A percentile compares a stretch with the other conserved stretches of the same genome.
phyloP scores from a whole-genome alignment of 2,113 vertebrate genomes.

The Gasterosteus aculeatus region DNA sequence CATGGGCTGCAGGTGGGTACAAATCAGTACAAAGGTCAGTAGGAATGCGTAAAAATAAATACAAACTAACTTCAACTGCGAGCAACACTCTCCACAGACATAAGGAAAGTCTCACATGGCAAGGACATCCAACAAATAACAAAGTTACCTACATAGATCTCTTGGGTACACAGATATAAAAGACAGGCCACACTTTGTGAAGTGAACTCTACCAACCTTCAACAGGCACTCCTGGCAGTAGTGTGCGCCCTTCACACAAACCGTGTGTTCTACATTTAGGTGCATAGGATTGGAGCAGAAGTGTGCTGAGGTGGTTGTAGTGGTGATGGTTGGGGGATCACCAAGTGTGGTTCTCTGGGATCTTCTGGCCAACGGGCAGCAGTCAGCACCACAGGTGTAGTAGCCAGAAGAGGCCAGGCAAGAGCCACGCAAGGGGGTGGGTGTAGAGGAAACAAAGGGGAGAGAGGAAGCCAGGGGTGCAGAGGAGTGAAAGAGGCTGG shows the following conservation, averaged over 20 bases:
- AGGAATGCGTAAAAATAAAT: background rate
- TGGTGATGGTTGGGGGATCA: conserved; percentile 80
- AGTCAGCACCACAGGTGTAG: conserved; percentile 86
- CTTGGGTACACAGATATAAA: conserved; percentile 14
- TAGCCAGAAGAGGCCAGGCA: conserved; percentile 82
- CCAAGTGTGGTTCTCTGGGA: conserved; percentile 80
- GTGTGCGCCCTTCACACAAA: conserved; percentile 91
- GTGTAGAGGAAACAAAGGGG: conserved; percentile 52
- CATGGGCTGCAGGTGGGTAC: conserved; percentile 78
- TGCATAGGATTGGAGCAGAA: conserved; percentile 90
- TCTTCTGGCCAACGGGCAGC: conserved; percentile 81
- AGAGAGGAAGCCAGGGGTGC: conserved; percentile 56
- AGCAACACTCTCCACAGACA: background rate
- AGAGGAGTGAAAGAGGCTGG: conserved; percentile 54
- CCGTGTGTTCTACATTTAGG: conserved; percentile 86
- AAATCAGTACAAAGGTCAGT: background rate
- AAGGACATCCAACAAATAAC: conserved; percentile 1
- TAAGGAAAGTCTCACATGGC: background rate
- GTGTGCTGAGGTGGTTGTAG: conserved; percentile 82
- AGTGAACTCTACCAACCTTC: conserved; percentile 88
- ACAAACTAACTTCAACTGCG: background rate
- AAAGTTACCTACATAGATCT: conserved; percentile 15
- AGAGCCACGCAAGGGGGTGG: conserved; percentile 55
- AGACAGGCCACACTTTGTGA: conserved; percentile 15
- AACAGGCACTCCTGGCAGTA: conserved; percentile 91